Percentiles rank a stretch among this genome's conserved stretches.
Conservation (phyloP, 2,113 vertebrate species). For the Sceloporus tristichus region DNA sequence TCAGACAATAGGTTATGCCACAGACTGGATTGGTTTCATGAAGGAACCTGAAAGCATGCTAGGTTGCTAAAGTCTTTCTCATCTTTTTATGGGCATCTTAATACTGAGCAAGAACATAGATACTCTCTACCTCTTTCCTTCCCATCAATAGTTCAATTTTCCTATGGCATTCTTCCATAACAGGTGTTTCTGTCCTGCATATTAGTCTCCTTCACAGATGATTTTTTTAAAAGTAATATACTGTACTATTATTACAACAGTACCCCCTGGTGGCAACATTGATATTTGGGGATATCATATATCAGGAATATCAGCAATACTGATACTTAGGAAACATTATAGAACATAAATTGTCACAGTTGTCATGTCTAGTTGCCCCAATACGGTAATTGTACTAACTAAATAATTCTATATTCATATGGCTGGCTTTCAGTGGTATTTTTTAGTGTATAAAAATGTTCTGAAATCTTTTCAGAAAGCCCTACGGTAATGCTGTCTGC, state of each 20-base stretch:
- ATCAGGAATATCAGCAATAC: background rate
- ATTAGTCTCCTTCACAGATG: background rate
- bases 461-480: constrained; percentile 81
- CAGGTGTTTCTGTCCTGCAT: background rate
- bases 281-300: too few species aligned
- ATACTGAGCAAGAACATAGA: background rate
- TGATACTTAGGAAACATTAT: too few species aligned
- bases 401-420: background rate
- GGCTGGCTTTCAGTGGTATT: background rate
- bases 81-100: background rate
- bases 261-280: constrained; percentile 26
- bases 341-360: background rate
- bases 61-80: background rate
- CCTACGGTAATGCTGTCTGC: constrained; percentile 98
- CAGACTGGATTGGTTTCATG: too few species aligned
- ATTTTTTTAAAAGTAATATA: background rate
- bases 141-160: background rate
- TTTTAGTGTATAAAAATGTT: accelerated
- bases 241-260: constrained; percentile 10
- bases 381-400: background rate
- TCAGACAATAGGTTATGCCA: background rate
- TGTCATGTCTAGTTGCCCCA: background rate
- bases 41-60: background rate
- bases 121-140: background rate
- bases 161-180: background rate